These are phyloP conservation scores for Nymphicus hollandicus DNA, from an alignment of 2,113 vertebrate species.

Conservation along the genomic window DNA sequence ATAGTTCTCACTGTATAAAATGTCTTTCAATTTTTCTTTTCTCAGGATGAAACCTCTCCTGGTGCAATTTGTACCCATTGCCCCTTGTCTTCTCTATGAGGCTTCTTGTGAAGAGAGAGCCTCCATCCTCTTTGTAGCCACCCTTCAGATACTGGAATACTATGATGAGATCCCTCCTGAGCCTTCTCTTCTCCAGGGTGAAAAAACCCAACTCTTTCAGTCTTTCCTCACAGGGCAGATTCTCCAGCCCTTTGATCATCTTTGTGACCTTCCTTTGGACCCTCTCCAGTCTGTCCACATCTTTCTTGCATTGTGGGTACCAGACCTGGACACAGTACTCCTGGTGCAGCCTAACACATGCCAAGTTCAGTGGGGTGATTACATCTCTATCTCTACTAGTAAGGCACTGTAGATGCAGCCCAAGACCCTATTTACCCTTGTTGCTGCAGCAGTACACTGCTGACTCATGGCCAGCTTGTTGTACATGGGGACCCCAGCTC, in stretches of 20 bases:
- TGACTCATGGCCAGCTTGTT: background rate
- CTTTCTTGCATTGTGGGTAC: background rate
- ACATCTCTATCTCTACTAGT: background rate
- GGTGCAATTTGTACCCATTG: background rate
- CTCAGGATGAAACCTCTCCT: background rate
- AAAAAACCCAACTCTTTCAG: background rate
- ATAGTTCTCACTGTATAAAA: background rate
- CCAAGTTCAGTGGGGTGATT: background rate
- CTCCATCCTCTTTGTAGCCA: fast-evolving
- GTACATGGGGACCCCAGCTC: too few relatives aligned
- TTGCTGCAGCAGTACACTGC: background rate
- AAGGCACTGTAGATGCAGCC: background rate
- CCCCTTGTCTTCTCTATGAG: background rate
- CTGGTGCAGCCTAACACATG: background rate
- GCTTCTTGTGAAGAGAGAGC: background rate
- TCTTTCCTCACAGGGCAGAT: background rate
- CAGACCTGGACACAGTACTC: background rate
- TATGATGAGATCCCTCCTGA: background rate
- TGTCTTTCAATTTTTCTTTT: background rate
- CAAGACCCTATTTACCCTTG: background rate
- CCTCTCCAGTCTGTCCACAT: background rate
- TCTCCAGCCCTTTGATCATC: background rate
- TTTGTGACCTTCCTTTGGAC: background rate
- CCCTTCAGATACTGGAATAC: background rate
- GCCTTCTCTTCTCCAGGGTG: background rate